Conservation (phyloP, 2,888 invertebrate genomes). For the Erebia palarica region DNA sequence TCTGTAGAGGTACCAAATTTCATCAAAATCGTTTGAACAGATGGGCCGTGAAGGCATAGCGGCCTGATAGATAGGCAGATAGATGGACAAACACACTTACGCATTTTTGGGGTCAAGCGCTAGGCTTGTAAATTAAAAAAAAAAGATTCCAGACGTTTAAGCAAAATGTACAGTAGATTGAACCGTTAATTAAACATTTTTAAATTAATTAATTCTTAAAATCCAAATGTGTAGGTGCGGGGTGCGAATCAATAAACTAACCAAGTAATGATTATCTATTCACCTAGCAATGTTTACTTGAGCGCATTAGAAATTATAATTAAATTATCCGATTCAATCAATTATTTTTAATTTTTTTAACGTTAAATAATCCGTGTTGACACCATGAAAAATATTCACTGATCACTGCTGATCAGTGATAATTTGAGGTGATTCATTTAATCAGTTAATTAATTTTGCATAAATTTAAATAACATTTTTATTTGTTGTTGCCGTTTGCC, state of each 20-base stretch:
- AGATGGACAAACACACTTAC: too few relatives aligned
- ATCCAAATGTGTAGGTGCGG: not conserved
- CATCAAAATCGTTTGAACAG: too few relatives aligned
- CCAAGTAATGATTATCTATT: not conserved
- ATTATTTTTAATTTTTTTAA: not conserved
- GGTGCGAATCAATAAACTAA: conserved; percentile 3
- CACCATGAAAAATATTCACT: conserved; percentile 1
- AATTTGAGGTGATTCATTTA: not conserved
- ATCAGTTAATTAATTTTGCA: not conserved
- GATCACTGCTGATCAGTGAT: too few relatives aligned
- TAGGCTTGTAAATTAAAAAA: too few relatives aligned
- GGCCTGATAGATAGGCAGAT: too few relatives aligned
- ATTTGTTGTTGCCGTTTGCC: not conserved
- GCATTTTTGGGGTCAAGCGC: too few relatives aligned
- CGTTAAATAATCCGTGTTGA: conserved; percentile 7
- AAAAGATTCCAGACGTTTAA: too few relatives aligned
- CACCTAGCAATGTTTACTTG: not conserved
- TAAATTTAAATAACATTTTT: not conserved
- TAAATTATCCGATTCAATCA: conserved; percentile 1
- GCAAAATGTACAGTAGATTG: too few relatives aligned
- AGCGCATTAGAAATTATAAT: conserved; percentile 9
- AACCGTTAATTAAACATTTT: not conserved
- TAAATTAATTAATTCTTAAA: conserved; percentile 9
- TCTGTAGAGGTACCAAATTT: too few relatives aligned
- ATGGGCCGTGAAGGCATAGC: too few relatives aligned